phyloP scores from a whole-genome alignment of 2,888 invertebrate species.

The Stratiomys singularior region DNA sequence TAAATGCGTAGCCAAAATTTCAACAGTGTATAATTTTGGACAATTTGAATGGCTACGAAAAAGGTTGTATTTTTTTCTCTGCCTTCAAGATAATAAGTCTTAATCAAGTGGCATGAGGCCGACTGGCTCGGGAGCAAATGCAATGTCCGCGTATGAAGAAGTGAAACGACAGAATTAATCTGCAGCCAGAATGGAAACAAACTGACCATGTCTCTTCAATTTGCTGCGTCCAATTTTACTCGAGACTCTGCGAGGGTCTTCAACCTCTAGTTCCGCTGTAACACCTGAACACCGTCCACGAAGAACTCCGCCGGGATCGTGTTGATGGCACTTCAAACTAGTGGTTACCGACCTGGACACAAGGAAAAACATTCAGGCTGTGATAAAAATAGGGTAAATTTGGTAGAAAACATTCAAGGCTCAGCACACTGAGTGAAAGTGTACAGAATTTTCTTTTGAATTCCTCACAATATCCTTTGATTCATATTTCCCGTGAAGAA shows the following conservation, averaged over 20 bases:
- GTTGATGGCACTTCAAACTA: not conserved
- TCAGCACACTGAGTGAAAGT: no score
- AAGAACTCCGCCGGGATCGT: not conserved
- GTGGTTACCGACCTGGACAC: no score
- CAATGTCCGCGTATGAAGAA: constrained; percentile 21
- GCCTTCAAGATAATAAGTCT: constrained; percentile 35
- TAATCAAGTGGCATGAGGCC: constrained; percentile 36
- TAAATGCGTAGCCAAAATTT: constrained; percentile 38
- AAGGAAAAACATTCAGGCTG: no score
- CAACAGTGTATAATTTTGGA: constrained; percentile 37
- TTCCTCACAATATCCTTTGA: no score
- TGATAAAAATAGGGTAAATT: no score
- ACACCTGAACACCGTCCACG: constrained; percentile 30
- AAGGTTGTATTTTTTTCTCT: not conserved
- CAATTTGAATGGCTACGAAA: constrained; percentile 28
- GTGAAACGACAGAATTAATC: constrained; percentile 32
- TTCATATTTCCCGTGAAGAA: no score
- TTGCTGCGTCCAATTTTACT: no score
- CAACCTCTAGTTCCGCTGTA: constrained; percentile 37
- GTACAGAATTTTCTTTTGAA: no score
- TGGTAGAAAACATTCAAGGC: no score
- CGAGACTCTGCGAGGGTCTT: constrained; percentile 20
- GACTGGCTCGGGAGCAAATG: not conserved
- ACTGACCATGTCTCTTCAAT: constrained; percentile 26
- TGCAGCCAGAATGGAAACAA: constrained; percentile 39